Conservation (phyloP, 2,113 vertebrate genomes). For the Phylloscopus trochilus region DNA sequence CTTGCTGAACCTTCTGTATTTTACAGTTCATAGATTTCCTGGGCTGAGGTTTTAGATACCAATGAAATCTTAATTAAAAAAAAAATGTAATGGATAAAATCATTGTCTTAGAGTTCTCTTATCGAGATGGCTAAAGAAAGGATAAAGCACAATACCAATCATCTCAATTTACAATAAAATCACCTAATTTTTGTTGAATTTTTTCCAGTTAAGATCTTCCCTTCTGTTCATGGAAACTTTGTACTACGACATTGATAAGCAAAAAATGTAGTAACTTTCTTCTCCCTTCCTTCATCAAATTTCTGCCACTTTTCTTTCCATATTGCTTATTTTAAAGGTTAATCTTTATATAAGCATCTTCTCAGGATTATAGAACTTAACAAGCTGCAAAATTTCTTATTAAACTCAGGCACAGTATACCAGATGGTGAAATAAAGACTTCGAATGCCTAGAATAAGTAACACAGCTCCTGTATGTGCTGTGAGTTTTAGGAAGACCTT, state of each 20-base stretch:
- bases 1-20: background rate
- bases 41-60: background rate
- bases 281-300: background rate
- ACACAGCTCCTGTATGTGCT: background rate
- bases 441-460: conserved; percentile 32
- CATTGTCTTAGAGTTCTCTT: background rate
- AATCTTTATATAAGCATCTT: conserved; percentile 23
- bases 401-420: background rate
- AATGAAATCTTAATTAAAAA: background rate
- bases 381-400: conserved; percentile 28
- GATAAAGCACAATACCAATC: background rate
- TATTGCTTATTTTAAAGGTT: conserved; percentile 36
- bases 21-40: background rate
- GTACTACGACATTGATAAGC: background rate
- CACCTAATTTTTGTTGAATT: background rate
- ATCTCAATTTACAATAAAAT: background rate
- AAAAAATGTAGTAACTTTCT: background rate
- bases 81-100: background rate
- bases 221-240: background rate
- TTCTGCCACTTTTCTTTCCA: background rate
- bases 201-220: background rate
- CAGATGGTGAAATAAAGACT: conserved; percentile 50
- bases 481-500: background rate
- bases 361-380: background rate
- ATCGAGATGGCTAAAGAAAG: background rate